Evolutionary conservation across 2,797 vertebrate species (phyloP).

Genomic region (Pseudomugil gertrudae): DNA sequence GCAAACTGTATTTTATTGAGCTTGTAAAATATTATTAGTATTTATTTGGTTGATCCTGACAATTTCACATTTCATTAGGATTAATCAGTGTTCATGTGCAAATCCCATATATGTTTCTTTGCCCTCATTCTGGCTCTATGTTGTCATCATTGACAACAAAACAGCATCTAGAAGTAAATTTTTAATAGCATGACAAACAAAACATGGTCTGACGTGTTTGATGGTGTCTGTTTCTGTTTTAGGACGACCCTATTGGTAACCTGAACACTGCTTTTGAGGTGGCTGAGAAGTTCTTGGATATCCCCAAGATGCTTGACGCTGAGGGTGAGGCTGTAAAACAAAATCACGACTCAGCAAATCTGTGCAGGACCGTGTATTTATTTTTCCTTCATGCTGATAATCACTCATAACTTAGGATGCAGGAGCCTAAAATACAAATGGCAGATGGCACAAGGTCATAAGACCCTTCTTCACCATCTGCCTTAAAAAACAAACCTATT

Average conservation of each 20-base stretch:
- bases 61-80: not conserved
- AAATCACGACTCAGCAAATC: not conserved
- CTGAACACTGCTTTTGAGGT: slow-evolving; percentile 94
- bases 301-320: slow-evolving; percentile 93
- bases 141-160: not conserved
- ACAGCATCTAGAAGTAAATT: no score
- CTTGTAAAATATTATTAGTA: not conserved
- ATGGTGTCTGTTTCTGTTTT: slow-evolving; percentile 58
- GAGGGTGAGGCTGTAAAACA: slow-evolving; percentile 82
- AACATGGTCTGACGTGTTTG: not conserved
- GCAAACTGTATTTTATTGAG: not conserved
- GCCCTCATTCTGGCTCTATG: no score
- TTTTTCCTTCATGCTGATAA: not conserved
- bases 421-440: not conserved
- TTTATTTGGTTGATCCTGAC: no score
- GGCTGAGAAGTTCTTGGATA: slow-evolving; percentile 92
- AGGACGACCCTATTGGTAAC: slow-evolving; percentile 93
- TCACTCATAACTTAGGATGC: not conserved
- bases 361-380: not conserved
- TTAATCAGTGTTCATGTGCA: not conserved
- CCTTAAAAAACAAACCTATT: not conserved
- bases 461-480: slow-evolving; percentile 10
- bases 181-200: not conserved
- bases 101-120: not conserved
- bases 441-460: slow-evolving; percentile 12